phyloP scores from a whole-genome alignment of 2,113 vertebrate species.

The Carollia perspicillata region DNA sequence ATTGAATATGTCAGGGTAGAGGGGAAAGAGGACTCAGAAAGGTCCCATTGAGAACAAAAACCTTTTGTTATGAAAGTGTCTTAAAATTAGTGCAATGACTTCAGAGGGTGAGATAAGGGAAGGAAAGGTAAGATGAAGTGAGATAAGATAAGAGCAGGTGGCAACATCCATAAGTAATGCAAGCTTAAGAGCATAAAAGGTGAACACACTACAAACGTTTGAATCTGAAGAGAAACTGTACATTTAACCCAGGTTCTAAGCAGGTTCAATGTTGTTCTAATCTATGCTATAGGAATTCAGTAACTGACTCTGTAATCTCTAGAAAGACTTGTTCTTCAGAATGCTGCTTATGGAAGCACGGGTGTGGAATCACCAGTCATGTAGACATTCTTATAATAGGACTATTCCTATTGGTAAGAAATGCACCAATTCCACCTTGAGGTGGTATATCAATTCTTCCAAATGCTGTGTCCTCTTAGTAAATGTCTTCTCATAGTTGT shows the following conservation, averaged over 20 bases:
- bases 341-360: background rate
- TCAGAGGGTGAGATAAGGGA: slow-evolving; percentile 59
- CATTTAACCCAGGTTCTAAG: slow-evolving; percentile 37
- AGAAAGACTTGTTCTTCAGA: slow-evolving; percentile 31
- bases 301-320: slow-evolving; percentile 48
- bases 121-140: slow-evolving; percentile 55
- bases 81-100: slow-evolving; percentile 61
- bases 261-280: background rate
- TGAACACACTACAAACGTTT: background rate
- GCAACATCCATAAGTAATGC: slow-evolving; percentile 21
- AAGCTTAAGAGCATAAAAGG: background rate
- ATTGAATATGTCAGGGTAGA: background rate
- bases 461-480: background rate
- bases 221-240: slow-evolving; percentile 63
- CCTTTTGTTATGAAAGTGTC: slow-evolving; percentile 41
- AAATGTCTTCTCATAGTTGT: background rate
- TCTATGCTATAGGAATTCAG: slow-evolving; percentile 18
- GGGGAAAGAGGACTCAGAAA: background rate
- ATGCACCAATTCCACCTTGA: background rate
- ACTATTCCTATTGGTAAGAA: background rate
- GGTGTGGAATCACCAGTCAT: background rate
- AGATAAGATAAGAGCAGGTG: slow-evolving; percentile 65
- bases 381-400: background rate
- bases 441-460: background rate
- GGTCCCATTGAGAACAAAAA: slow-evolving; percentile 43